Evolutionary conservation across 2,888 invertebrate species (phyloP).

Genomic region (Ectobius pallidus): DNA sequence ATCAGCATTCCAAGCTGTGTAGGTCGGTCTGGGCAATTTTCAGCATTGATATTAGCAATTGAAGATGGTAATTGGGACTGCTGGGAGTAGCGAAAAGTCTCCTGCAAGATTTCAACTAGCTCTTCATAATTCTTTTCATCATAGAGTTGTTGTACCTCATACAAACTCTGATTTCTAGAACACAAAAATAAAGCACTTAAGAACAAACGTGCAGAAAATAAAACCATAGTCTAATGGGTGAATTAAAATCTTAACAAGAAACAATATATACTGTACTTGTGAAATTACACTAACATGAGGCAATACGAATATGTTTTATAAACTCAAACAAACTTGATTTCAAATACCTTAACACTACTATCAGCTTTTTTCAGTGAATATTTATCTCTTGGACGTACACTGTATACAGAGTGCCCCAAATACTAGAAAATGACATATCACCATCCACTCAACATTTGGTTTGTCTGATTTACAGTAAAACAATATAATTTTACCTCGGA

Average conservation of each 20-base stretch:
- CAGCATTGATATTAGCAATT: not conserved
- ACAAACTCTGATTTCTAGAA: constrained; percentile 60
- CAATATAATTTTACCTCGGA: no score
- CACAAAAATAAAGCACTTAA: constrained; percentile 29
- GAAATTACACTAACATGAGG: no score
- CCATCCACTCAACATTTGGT: no score
- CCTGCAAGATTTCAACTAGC: constrained; percentile 69
- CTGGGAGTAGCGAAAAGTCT: constrained; percentile 66
- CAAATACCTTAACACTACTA: not conserved
- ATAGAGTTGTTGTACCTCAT: constrained; percentile 70
- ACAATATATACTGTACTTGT: no score
- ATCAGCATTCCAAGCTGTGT: constrained; percentile 63
- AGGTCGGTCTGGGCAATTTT: constrained; percentile 53
- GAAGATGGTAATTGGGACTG: constrained; percentile 43
- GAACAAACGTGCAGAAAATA: not conserved
- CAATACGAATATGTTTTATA: not conserved
- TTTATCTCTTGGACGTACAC: no score
- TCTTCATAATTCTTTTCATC: constrained; percentile 67
- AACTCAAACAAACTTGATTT: constrained; percentile 48
- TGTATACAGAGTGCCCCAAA: no score
- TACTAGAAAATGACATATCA: no score
- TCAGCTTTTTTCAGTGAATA: not conserved
- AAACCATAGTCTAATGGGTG: no score
- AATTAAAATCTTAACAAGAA: no score
- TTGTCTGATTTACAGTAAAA: no score